phyloP scores from a whole-genome alignment of 92 coral and sea anemone genomes.

The Chrysogorgia sp. region DNA sequence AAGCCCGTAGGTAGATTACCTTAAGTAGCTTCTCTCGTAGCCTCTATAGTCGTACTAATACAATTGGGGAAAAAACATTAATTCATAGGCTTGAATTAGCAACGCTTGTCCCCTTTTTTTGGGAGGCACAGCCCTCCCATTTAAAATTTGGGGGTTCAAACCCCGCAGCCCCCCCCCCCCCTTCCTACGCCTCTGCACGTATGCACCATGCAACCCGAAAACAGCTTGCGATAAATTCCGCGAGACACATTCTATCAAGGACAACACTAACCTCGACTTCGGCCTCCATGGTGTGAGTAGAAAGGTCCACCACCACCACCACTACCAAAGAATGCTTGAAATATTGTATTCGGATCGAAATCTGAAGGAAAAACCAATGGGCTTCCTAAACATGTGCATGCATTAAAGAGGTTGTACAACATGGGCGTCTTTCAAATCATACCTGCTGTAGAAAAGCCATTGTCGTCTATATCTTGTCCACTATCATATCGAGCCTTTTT shows the following conservation, averaged over 20 bases:
- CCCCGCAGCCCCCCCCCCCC: too few species aligned
- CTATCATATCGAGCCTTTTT: constrained; percentile 87
- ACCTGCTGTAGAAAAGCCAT: constrained; percentile 69
- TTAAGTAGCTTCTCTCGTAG: too few species aligned
- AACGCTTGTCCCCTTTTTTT: too few species aligned
- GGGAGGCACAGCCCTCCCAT: too few species aligned
- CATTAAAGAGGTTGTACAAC: too few species aligned
- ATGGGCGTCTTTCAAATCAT: constrained; percentile 1
- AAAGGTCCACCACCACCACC: constrained; percentile 72
- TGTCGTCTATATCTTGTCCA: constrained; percentile 92
- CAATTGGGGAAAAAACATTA: too few species aligned
- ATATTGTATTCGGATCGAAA: constrained; percentile 87
- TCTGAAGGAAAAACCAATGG: constrained; percentile 54
- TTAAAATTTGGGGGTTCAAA: too few species aligned
- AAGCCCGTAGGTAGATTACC: too few species aligned
- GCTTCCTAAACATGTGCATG: neutral
- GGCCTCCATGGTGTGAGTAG: constrained; percentile 68
- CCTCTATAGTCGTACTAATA: too few species aligned
- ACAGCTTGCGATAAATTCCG: too few species aligned
- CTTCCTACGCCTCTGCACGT: neutral
- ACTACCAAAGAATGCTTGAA: constrained; percentile 94
- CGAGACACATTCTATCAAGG: neutral
- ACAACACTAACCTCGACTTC: constrained; percentile 28
- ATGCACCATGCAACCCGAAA: neutral
- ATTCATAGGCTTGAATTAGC: too few species aligned